A percentile compares a stretch with the other conserved stretches of the same genome.
Conservation (phyloP, 2,797 vertebrate genomes). For the Percopsis omiscomaycus region DNA sequence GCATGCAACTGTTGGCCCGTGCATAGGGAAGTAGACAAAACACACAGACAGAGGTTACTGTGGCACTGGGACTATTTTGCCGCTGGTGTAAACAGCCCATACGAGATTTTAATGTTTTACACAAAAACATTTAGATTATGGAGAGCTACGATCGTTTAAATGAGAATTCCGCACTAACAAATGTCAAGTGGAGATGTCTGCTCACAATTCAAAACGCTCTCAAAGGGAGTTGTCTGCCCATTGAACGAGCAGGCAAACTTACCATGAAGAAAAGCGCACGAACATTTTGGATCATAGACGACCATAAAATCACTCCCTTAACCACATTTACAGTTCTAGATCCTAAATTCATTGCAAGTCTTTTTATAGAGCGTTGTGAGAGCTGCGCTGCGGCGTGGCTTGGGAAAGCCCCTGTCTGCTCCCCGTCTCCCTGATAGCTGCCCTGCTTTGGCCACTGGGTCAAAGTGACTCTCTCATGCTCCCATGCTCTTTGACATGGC, state of each 20-base stretch:
- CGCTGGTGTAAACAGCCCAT: no score
- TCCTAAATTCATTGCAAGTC: slow-evolving; percentile 32
- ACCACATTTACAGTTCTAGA: slow-evolving; percentile 24
- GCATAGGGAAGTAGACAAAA: background rate
- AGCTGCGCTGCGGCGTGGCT: slow-evolving; percentile 42
- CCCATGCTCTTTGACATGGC: slow-evolving; percentile 78
- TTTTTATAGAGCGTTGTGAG: slow-evolving; percentile 64
- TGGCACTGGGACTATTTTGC: no score
- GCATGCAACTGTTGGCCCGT: background rate
- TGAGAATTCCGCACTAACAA: slow-evolving; percentile 2
- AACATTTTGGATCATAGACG: slow-evolving; percentile 19
- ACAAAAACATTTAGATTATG: background rate
- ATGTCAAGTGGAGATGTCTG: background rate
- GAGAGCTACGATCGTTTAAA: background rate
- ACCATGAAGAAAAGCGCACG: background rate
- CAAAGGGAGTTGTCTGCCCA: background rate
- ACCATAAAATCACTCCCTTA: slow-evolving; percentile 26
- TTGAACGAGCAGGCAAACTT: slow-evolving; percentile 20
- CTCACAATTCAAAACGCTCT: no score
- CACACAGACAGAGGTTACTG: background rate
- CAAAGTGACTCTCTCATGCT: slow-evolving; percentile 69
- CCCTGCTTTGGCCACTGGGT: slow-evolving; percentile 59
- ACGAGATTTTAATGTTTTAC: no score
- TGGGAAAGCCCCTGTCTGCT: slow-evolving; percentile 70
- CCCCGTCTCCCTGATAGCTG: slow-evolving; percentile 50